Base-by-base conservation (phyloP, 2,113 vertebrate genomes). In the Cyphomyrus plagiostoma region DNA sequence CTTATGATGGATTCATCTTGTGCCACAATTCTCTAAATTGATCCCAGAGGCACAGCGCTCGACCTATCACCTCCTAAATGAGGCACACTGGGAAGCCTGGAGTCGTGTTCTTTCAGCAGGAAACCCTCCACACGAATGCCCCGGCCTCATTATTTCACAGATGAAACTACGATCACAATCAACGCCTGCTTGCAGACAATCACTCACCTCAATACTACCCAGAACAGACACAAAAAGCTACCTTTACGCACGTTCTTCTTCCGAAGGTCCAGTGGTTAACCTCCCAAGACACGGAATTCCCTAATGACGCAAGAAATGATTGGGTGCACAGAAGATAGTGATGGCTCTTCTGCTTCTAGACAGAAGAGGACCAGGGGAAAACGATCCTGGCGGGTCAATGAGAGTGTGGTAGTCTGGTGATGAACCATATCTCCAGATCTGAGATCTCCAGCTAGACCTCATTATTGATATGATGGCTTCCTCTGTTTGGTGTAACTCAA, bases 31-130 rank as follows among this genome's bases (percentile, higher is more conserved):
- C 21, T 56, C 13, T 58, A 91, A 93, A 92, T 92, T 91, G 91
- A 90, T 91, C 90, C 91, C 91, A 90, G 74, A 77, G 85, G 90
- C 89, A 92, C 52, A 42, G 19, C 4, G 48, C 48, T 66, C 87
- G 70, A 46, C 39, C 84, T 88, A 58, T 89, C 89, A 91, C 91
- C 84, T 90, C 70, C 89, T 90, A 91, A 92, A 91, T 89, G 80
- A 93, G 90, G 58, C 88, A 15, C 83, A 45, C 39, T 48, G 90
- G 89, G 89, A 93, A 89, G 19, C 56, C 84, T 53, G 42, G 77
- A 82, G 77, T 82, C 35, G 2, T 45, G 77, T 82, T 15, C 21
- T 84, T 46, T 84, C 39, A 11, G 48, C 83, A 46, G 87, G 86
- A 58, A 50, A 26, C 11, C 87, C 46, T 89, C 88, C 87, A 90